Evolutionary conservation across 1,140 invertebrate species (phyloP).

Genomic region (Polypedilum vanderplanki): DNA sequence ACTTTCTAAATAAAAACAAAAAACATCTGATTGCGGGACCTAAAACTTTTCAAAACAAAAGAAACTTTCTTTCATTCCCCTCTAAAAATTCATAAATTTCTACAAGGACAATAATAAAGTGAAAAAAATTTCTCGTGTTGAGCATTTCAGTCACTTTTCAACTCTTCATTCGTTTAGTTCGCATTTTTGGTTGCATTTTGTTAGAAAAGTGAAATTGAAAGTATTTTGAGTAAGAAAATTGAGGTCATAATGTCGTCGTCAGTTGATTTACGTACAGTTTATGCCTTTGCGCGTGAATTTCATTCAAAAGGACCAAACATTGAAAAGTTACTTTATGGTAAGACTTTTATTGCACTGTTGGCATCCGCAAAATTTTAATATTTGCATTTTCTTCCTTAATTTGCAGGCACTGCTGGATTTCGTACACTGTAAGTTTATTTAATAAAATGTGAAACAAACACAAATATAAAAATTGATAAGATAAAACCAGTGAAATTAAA

Average conservation of each 20-base stretch:
- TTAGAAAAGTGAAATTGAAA: not conserved
- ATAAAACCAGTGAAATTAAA: conserved; percentile 29
- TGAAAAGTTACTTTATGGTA: conserved; percentile 54
- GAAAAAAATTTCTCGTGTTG: not conserved
- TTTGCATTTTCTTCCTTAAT: not conserved
- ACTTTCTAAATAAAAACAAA: no score
- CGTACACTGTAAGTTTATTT: conserved; percentile 55
- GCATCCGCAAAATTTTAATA: not conserved
- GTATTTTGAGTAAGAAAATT: not conserved
- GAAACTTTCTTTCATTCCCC: no score
- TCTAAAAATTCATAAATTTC: no score
- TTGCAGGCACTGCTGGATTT: conserved; percentile 55
- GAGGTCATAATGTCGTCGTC: conserved; percentile 23
- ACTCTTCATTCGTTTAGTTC: not conserved
- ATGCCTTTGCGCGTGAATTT: conserved; percentile 66
- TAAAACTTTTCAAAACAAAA: no score
- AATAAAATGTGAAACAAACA: conserved; percentile 30
- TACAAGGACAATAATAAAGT: no score
- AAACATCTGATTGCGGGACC: no score
- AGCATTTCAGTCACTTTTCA: not conserved
- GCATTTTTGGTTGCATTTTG: not conserved
- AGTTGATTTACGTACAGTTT: conserved; percentile 47
- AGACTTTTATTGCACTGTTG: not conserved
- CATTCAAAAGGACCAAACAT: conserved; percentile 56
- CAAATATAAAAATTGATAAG: conserved; percentile 30